phyloP scores from a whole-genome alignment of 2,113 vertebrate species.

The Formicarius rufipectus region DNA sequence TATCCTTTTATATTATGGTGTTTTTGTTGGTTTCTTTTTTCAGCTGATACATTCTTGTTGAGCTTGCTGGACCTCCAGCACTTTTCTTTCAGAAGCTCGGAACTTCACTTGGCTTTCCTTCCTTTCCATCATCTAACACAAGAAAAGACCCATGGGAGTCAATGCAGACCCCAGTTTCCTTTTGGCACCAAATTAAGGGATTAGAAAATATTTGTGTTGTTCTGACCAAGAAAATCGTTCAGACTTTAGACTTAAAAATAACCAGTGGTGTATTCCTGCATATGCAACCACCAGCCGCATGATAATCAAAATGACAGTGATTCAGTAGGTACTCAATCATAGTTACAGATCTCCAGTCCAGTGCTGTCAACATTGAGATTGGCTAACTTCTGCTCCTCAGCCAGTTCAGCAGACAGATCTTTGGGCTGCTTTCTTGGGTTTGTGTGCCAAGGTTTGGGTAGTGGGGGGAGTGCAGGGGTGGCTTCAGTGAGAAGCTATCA shows the following conservation, averaged over 20 bases:
- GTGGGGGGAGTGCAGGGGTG: neutral
- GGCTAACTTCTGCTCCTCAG: neutral
- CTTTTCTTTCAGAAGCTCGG: slow-evolving; percentile 25
- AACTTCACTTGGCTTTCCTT: neutral
- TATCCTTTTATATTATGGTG: slow-evolving; percentile 33
- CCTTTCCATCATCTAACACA: slow-evolving; percentile 40
- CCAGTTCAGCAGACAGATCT: neutral
- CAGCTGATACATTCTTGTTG: slow-evolving; percentile 21
- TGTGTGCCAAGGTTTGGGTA: neutral
- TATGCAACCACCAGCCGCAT: neutral
- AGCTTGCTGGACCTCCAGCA: neutral
- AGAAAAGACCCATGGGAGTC: neutral
- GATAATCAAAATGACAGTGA: slow-evolving; percentile 21
- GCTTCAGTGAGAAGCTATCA: neutral
- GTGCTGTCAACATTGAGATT: neutral
- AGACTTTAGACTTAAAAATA: slow-evolving; percentile 18
- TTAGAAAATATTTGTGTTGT: slow-evolving; percentile 13
- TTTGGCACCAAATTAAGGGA: slow-evolving; percentile 18
- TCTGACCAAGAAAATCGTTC: slow-evolving; percentile 26
- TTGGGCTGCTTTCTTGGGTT: fast-evolving
- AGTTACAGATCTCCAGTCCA: neutral
- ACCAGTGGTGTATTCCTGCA: neutral
- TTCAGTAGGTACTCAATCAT: neutral
- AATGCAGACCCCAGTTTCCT: neutral
- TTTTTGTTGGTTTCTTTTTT: fast-evolving